Evolutionary conservation across 2,888 invertebrate genomes (phyloP).

Genomic region (Drosophila lacicola): DNA sequence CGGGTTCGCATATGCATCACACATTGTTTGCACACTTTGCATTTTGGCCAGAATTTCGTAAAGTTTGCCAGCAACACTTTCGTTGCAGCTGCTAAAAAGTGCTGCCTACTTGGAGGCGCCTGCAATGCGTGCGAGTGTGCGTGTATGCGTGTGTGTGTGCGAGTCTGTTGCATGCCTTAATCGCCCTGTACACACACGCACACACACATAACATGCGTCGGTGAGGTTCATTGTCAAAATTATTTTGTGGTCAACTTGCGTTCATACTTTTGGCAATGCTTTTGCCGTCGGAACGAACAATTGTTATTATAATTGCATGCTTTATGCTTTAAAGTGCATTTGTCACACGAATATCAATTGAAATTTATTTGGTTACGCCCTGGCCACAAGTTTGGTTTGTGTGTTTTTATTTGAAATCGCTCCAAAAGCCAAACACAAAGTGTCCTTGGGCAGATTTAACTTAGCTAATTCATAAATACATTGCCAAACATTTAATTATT

Average conservation of each 20-base stretch:
- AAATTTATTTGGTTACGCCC: slow-evolving; percentile 42
- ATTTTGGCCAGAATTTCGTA: slow-evolving; percentile 76
- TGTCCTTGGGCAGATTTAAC: neutral
- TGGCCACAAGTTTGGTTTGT: slow-evolving; percentile 28
- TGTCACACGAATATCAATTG: slow-evolving; percentile 25
- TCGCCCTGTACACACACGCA: slow-evolving; percentile 40
- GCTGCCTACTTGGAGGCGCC: slow-evolving; percentile 71
- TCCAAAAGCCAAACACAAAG: slow-evolving; percentile 4
- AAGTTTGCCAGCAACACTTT: slow-evolving; percentile 79
- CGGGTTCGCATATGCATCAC: slow-evolving; percentile 69
- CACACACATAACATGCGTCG: slow-evolving; percentile 14
- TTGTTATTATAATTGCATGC: slow-evolving; percentile 13
- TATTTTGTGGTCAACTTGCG: slow-evolving; percentile 80
- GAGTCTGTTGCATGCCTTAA: slow-evolving; percentile 55
- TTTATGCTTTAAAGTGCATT: slow-evolving; percentile 26
- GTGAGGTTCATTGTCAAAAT: slow-evolving; percentile 78
- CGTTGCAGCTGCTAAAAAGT: slow-evolving; percentile 70
- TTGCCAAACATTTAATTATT: neutral
- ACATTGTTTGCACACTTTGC: slow-evolving; percentile 81
- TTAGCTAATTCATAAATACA: neutral
- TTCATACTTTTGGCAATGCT: slow-evolving; percentile 71
- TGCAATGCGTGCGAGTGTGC: slow-evolving; percentile 8
- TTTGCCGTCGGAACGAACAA: slow-evolving; percentile 31
- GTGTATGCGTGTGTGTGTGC: slow-evolving; percentile 7
- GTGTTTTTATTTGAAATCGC: slow-evolving; percentile 13